phyloP scores from a whole-genome alignment of 2,113 vertebrate genomes.

The Gambusia affinis region DNA sequence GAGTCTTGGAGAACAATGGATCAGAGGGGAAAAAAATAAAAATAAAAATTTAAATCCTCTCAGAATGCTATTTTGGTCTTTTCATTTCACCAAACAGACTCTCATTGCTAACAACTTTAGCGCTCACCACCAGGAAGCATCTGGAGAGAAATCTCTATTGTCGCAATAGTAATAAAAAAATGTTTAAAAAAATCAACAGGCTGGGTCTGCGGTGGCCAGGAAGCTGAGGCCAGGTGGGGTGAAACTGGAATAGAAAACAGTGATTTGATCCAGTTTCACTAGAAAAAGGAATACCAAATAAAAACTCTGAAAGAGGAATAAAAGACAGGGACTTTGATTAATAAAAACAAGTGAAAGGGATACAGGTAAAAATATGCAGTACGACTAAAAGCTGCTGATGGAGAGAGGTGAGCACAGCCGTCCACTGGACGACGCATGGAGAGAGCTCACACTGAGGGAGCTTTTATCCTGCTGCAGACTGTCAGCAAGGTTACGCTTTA shows the following conservation, averaged over 20 bases:
- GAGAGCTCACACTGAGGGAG: conserved; percentile 33
- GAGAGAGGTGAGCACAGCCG: conserved; percentile 40
- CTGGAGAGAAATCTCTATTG: conserved; percentile 7
- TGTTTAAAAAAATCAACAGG: neutral
- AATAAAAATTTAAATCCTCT: neutral
- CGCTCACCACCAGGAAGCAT: conserved; percentile 3
- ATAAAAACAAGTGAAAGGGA: conserved; percentile 4
- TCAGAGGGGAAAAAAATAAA: conserved; percentile 14
- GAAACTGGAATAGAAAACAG: neutral
- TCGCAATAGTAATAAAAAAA: neutral
- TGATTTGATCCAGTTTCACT: neutral
- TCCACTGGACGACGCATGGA: conserved; percentile 45
- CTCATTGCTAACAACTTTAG: conserved; percentile 33
- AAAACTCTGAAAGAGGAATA: neutral
- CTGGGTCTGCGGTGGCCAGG: neutral
- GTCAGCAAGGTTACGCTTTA: conserved; percentile 23
- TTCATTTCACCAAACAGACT: conserved; percentile 10
- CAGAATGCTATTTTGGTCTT: conserved; percentile 23
- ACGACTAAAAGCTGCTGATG: conserved; percentile 8
- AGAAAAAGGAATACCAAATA: neutral
- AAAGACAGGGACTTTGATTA: neutral
- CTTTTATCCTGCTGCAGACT: conserved; percentile 32
- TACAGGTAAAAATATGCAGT: neutral
- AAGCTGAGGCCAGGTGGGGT: neutral
- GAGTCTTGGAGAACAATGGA: conserved; percentile 7